Evolutionary conservation across 2,888 invertebrate genomes (phyloP).

Genomic region (Eucriotettix oculatus): DNA sequence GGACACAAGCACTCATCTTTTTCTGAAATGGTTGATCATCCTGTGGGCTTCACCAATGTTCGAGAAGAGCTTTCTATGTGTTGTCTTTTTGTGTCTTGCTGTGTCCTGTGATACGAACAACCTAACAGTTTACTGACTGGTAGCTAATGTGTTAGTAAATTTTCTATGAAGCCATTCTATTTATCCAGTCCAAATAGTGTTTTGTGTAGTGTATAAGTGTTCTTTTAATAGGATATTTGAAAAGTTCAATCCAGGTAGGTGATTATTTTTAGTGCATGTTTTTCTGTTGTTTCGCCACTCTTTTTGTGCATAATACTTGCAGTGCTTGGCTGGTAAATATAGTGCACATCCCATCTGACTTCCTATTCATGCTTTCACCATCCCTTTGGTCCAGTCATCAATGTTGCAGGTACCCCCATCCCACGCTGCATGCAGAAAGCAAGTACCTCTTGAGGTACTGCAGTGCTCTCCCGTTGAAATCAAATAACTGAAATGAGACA

Average conservation of each 20-base stretch:
- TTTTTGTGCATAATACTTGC: neutral
- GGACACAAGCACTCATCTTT: neutral
- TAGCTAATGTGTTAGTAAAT: slow-evolving; percentile 8
- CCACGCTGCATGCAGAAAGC: slow-evolving; percentile 11
- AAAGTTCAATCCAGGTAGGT: slow-evolving; percentile 13
- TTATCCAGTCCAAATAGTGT: slow-evolving; percentile 5
- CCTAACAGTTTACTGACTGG: slow-evolving; percentile 11
- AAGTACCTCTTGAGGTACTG: slow-evolving; percentile 5
- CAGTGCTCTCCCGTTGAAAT: neutral
- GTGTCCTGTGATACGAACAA: slow-evolving; percentile 2
- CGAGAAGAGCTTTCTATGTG: slow-evolving; percentile 12
- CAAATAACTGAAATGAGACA: slow-evolving; percentile 2
- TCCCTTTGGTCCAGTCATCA: neutral
- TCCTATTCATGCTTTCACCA: neutral
- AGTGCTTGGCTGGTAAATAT: too few relatives aligned
- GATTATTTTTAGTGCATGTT: slow-evolving; percentile 12
- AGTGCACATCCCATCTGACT: neutral
- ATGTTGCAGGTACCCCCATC: slow-evolving; percentile 13
- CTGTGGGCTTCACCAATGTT: slow-evolving; percentile 14
- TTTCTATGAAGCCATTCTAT: slow-evolving; percentile 1
- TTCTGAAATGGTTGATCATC: slow-evolving; percentile 6
- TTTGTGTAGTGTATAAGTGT: slow-evolving; percentile 7
- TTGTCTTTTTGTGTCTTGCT: slow-evolving; percentile 7
- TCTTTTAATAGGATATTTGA: slow-evolving; percentile 7
- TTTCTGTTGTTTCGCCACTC: slow-evolving; percentile 1